A percentile compares a stretch with the other conserved stretches of the same genome.
Conservation (phyloP, 2,113 vertebrate species). For the Dinomys branickii region DNA sequence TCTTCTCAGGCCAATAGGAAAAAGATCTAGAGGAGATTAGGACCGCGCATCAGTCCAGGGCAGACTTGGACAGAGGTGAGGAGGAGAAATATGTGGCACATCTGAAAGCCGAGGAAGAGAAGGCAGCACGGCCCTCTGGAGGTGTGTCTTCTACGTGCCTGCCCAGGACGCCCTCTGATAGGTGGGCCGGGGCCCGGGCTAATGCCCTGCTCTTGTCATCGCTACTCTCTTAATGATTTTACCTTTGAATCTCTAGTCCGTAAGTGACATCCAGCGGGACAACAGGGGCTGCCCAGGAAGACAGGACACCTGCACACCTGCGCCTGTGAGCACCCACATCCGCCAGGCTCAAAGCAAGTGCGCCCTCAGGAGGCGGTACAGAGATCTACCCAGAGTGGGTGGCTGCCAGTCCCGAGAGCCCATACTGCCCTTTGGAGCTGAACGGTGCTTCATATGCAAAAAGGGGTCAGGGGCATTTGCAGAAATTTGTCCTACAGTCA, state of each 20-base stretch:
- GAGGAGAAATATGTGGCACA: not conserved
- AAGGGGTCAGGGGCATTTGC: no score
- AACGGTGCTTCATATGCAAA: no score
- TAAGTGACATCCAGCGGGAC: not conserved
- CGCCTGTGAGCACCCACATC: not conserved
- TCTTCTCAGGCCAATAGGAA: not conserved
- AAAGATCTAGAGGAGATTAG: no score
- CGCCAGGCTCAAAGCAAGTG: not conserved
- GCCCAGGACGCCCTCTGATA: not conserved
- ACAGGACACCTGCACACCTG: not conserved
- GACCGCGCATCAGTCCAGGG: not conserved
- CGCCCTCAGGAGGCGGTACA: not conserved
- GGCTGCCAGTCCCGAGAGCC: no score
- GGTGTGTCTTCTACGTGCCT: not conserved
- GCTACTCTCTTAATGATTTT: not conserved
- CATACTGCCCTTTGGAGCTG: no score
- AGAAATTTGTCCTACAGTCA: no score
- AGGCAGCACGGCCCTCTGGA: not conserved
- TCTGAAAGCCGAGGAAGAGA: not conserved
- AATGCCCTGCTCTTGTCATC: not conserved
- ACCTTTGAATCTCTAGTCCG: not conserved
- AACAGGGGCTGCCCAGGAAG: not conserved
- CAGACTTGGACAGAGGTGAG: not conserved
- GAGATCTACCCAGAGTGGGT: not conserved
- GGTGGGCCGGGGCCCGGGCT: not conserved